A percentile compares a stretch with the other conserved stretches of the same genome.
Evolutionary conservation across 1,140 invertebrate species (phyloP).

Genomic region (Rhyacophila brunnea): DNA sequence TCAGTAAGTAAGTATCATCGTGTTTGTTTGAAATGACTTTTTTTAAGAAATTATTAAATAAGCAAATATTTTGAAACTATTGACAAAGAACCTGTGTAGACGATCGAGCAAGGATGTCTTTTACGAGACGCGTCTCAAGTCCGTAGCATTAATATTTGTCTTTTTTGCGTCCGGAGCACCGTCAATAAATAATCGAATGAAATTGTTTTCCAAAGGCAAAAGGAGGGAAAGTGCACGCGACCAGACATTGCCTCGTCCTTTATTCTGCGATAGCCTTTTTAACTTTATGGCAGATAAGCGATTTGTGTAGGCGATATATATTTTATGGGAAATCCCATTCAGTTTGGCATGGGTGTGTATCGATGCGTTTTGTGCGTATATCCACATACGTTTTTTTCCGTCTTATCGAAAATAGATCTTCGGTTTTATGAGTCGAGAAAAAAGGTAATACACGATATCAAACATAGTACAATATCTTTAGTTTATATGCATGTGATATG

Average conservation of each 20-base stretch:
- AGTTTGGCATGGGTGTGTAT: constrained; percentile 12
- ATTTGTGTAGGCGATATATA: constrained; percentile 33
- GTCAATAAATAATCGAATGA: constrained; percentile 36
- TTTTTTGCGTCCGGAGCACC: constrained; percentile 28
- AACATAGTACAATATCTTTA: constrained; percentile 1
- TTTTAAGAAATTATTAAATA: too few species aligned
- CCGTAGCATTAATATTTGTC: constrained; percentile 33
- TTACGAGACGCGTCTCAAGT: constrained; percentile 22
- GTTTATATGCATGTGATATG: too few species aligned
- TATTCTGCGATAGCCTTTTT: constrained; percentile 35
- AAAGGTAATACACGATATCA: constrained; percentile 17
- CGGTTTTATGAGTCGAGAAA: constrained; percentile 23
- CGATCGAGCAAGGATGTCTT: constrained; percentile 27
- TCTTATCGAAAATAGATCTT: background rate
- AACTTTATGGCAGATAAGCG: constrained; percentile 36
- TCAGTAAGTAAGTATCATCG: too few species aligned
- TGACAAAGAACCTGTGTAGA: constrained; percentile 5
- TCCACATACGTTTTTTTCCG: background rate
- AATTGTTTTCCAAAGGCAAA: constrained; percentile 28
- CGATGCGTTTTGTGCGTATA: constrained; percentile 16
- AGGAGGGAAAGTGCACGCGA: constrained; percentile 5
- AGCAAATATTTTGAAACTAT: too few species aligned
- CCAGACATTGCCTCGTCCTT: constrained; percentile 11
- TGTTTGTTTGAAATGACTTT: too few species aligned
- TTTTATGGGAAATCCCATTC: constrained; percentile 25